Base-by-base conservation (phyloP, 2,797 vertebrate genomes). In the Eulemur rubriventer region DNA sequence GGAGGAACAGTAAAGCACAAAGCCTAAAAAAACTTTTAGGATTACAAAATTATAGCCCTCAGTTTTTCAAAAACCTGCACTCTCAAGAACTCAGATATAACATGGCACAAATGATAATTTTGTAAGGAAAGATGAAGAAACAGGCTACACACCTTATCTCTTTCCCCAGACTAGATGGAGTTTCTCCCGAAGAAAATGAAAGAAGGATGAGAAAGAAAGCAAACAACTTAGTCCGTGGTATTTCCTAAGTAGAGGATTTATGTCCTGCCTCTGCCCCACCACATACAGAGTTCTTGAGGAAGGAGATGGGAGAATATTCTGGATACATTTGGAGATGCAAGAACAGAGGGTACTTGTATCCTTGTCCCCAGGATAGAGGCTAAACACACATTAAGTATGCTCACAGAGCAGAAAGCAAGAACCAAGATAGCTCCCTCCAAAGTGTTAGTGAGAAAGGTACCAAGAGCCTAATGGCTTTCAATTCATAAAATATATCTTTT, bases 61-160 rank as follows among this genome's bases (percentile, higher is more conserved):
- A 48, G 33, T 9, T 95, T 90, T 89, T 55, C 70, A 48, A 92
- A 96, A 59, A 8, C 16, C 12, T 92, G 65, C 12, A 69, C n/a
- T 65, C 89, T 88, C 35, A 89, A 69, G 65, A 63, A 73, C 10
- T 91, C 65, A 73, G 33, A 18, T 61, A 33, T 18, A 65, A 67
- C 35, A 73, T 41, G 11, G 10, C 14, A 59, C 1, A 38, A n/a
- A 67, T 30, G 35, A 67, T n/a, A 70, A 91, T 28, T 80, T 43
- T 84, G 35, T 85, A 94, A 89, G 33, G 75, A 70, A 88, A 38
- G 9, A 88, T 72, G 67, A 94, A 79, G 69, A 96, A 82, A 72
- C 17, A 70, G 35, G 10, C 8, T 43, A 33, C 0, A 2, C 12
- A 41, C 13, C 26, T 76, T 46, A 59, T 63, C 20, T 94, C n/a